Percentiles rank a stretch among this genome's conserved stretches.
Evolutionary conservation across 2,888 invertebrate genomes (phyloP).

Genomic region (Agrochola macilenta): DNA sequence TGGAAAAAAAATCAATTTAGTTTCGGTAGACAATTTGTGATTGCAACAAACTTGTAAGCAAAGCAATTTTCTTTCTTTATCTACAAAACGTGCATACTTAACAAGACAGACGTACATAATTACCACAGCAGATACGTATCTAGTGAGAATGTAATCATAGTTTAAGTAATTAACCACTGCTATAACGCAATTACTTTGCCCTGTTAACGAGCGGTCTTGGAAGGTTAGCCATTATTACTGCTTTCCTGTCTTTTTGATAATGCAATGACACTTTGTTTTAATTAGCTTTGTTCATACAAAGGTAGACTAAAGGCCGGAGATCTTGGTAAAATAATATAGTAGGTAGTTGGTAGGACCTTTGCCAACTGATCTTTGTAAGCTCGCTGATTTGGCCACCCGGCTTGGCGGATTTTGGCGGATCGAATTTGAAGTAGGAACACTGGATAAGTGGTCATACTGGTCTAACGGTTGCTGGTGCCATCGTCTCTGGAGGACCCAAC

Average conservation of each 20-base stretch:
- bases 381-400: not conserved
- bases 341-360: not conserved
- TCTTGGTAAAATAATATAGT: not conserved
- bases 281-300: conserved; percentile 10
- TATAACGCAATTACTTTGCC: conserved; percentile 44
- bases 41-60: conserved; percentile 17
- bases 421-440: not conserved
- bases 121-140: conserved; percentile 43
- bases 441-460: not conserved
- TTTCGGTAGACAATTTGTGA: not conserved
- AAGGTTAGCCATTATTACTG: conserved; percentile 28
- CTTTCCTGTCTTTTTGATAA: conserved; percentile 40
- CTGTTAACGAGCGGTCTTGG: conserved; percentile 32
- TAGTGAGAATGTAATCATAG: conserved; percentile 44
- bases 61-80: conserved; percentile 43
- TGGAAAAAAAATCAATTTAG: not conserved
- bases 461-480: not conserved
- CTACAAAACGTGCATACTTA: conserved; percentile 40
- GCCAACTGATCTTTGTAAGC: not conserved
- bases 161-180: conserved; percentile 39
- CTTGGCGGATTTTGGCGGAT: not conserved
- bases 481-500: not conserved
- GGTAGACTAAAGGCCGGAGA: not conserved
- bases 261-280: conserved; percentile 36
- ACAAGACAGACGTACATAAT: conserved; percentile 24